Base-by-base conservation (phyloP, 1,140 invertebrate species). In the Apocrypta bakeri region DNA sequence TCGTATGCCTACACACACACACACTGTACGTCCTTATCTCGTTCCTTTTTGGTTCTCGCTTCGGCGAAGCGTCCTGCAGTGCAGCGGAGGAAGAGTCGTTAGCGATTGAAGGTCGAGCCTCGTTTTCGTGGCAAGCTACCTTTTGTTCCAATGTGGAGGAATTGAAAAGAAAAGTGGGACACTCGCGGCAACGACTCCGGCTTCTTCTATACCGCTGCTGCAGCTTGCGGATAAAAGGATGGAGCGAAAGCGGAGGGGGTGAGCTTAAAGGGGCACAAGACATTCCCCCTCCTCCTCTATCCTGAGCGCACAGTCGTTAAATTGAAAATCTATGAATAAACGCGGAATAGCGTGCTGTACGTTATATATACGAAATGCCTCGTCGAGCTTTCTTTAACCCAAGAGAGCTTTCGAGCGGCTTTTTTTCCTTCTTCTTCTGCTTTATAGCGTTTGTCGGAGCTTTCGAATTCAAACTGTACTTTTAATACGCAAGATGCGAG, bases 91-190 rank as follows among this genome's bases (percentile, higher is more conserved):
- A 21, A 56, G 29, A 69, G 77, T 71, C 77, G 64, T 79, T 79
- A 79, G 37, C 77, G 77, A 71, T 71, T 79, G 77, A 79, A 79
- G 77, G 24, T 79, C 29, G 64, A 71, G 77, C 74, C 63, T 63
- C 74, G 61, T 64, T 77, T 61, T 75, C 27, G 31, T 24, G 25
- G 29, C 74, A 9, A 31, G 48, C 61, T 17, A 48, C 7, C 56
- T 76, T 76, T 76, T 63, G 48, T 76, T 76, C 42, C 72, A 56
- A 74, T 61, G 72, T 61, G 72, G 72, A 61, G 42, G 25, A 74
- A 74, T 56, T 74, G 42, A 56, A 42, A 77, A 37, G 27, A 48
- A 82, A 33, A 27, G 48, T 42, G 17, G 75, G 56, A 85, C 29
- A 72, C n/a, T 69, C 31, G 48, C 21, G 2, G 48, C 48, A 56